Percentiles rank a stretch among this genome's conserved stretches.
phyloP scores from a whole-genome alignment of 1,140 invertebrate species.

The Tetramorium parvispinum region DNA sequence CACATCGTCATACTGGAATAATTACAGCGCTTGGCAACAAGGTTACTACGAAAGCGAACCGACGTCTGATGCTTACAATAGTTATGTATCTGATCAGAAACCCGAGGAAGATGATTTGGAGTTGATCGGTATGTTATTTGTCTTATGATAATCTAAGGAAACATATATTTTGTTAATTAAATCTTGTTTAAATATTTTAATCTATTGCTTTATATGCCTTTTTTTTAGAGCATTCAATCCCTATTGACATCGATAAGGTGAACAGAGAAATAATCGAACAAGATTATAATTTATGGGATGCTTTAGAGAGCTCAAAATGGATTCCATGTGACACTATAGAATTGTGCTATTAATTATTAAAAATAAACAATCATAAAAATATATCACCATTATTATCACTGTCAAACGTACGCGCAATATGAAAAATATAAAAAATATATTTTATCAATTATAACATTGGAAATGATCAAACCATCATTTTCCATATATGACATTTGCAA shows the following conservation, averaged over 20 bases:
- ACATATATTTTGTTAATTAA: not conserved
- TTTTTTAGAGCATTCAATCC: constrained; percentile 90
- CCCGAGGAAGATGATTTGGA: constrained; percentile 88
- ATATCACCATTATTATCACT: not conserved
- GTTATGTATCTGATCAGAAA: constrained; percentile 83
- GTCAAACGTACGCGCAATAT: not conserved
- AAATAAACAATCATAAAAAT: not conserved
- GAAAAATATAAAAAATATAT: constrained; percentile 2
- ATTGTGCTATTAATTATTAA: constrained; percentile 81
- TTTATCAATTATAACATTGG: not conserved
- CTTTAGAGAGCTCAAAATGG: constrained; percentile 93
- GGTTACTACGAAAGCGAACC: constrained; percentile 85
- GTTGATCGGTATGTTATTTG: constrained; percentile 86
- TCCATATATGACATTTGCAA: not conserved
- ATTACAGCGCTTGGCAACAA: constrained; percentile 85
- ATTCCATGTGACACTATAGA: constrained; percentile 88
- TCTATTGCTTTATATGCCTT: constrained; percentile 16
- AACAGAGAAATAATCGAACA: constrained; percentile 91
- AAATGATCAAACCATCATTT: not conserved
- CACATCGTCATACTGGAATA: constrained; percentile 85
- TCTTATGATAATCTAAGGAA: not conserved
- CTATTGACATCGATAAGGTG: constrained; percentile 90
- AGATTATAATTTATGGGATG: constrained; percentile 92
- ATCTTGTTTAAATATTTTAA: not conserved
- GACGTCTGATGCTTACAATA: constrained; percentile 82